A percentile compares a stretch with the other conserved stretches of the same genome.
These are phyloP conservation scores for Porites rus DNA, from an alignment of 92 coral and sea anemone species.

Conservation along the genomic window DNA sequence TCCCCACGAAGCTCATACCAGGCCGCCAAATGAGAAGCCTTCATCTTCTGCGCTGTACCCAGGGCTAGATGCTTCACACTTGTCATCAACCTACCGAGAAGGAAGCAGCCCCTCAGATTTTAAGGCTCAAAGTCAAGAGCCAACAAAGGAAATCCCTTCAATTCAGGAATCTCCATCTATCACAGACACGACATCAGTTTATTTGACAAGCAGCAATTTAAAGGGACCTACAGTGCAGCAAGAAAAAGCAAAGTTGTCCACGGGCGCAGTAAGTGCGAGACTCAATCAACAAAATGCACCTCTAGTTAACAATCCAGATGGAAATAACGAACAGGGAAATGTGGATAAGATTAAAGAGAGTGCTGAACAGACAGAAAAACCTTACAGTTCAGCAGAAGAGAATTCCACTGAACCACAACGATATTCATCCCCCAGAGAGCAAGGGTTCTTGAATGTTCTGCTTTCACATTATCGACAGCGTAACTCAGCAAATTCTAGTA, in stretches of 20 bases:
- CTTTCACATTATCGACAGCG: not conserved
- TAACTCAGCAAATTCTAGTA: not conserved
- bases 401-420: not conserved
- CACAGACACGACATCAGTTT: slow-evolving; percentile 1
- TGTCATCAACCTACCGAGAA: slow-evolving; percentile 6
- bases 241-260: not conserved
- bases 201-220: too few species aligned
- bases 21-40: not conserved
- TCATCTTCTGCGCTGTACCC: not conserved
- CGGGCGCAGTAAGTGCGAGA: not conserved
- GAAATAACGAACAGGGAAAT: not conserved
- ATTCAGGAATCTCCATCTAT: not conserved
- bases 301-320: not conserved
- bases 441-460: not conserved
- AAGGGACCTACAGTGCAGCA: not conserved
- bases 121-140: not conserved
- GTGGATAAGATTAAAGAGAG: not conserved
- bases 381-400: not conserved
- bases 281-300: not conserved
- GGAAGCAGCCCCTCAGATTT: slow-evolving; percentile 3
- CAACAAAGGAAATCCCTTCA: not conserved
- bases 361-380: not conserved
- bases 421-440: not conserved
- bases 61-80: not conserved
- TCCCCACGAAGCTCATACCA: not conserved